Evolutionary conservation across 2,888 invertebrate species (phyloP).

Genomic region (Meta bourneti): DNA sequence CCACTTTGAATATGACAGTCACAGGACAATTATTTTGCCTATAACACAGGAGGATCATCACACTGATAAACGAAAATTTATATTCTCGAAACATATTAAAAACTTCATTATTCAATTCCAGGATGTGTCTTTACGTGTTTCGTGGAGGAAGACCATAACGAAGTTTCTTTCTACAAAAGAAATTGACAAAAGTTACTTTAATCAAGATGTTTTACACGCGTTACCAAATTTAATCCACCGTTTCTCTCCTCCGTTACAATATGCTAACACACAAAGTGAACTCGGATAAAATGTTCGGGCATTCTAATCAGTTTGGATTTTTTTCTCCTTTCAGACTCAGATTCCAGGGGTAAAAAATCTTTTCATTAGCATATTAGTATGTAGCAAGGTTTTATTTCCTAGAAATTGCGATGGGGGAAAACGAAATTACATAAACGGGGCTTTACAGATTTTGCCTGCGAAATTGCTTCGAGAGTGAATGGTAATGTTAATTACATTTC

Average conservation of each 20-base stretch:
- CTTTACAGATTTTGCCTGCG: slow-evolving; percentile 6
- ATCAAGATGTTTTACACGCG: slow-evolving; percentile 57
- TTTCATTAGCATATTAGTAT: slow-evolving; percentile 62
- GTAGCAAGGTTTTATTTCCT: slow-evolving; percentile 27
- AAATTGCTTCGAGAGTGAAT: slow-evolving; percentile 39
- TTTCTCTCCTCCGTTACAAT: slow-evolving; percentile 41
- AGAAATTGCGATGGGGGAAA: slow-evolving; percentile 20
- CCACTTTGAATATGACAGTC: too few relatives aligned
- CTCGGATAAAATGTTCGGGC: slow-evolving; percentile 2
- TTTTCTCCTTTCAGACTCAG: slow-evolving; percentile 2
- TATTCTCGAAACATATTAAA: slow-evolving; percentile 39
- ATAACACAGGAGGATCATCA: too few relatives aligned
- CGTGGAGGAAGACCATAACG: neutral
- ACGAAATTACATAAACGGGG: slow-evolving; percentile 33
- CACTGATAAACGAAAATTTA: too few relatives aligned
- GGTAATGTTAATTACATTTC: slow-evolving; percentile 52
- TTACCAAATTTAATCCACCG: slow-evolving; percentile 64
- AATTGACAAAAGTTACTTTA: slow-evolving; percentile 45
- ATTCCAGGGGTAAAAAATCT: slow-evolving; percentile 10
- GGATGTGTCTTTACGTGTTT: neutral
- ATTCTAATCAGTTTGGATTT: slow-evolving; percentile 63
- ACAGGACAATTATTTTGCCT: too few relatives aligned
- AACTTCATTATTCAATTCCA: slow-evolving; percentile 31
- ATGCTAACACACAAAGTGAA: slow-evolving; percentile 47
- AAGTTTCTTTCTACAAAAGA: neutral